A percentile compares a stretch with the other conserved stretches of the same genome.
These are phyloP conservation scores for Chiroxiphia lanceolata DNA, from an alignment of 2,797 vertebrate genomes.

Conservation along the genomic window DNA sequence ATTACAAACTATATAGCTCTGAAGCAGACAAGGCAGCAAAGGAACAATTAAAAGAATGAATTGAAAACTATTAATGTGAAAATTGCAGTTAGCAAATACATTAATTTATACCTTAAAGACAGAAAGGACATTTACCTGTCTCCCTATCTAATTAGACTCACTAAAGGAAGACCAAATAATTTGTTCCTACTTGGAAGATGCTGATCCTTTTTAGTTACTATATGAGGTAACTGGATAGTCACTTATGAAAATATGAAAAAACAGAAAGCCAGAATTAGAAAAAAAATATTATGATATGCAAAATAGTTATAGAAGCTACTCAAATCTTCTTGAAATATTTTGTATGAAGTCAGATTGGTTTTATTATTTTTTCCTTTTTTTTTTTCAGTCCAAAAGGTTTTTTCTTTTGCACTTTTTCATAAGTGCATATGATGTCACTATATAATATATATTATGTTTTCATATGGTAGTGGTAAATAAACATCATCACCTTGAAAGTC, in stretches of 20 bases:
- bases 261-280: rapidly evolving
- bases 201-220: neutral
- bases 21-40: neutral
- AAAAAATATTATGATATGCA: neutral
- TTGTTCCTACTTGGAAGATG: neutral
- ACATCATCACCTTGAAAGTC: neutral
- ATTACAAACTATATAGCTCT: neutral
- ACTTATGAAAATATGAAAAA: neutral
- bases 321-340: neutral
- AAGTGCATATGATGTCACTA: rapidly evolving
- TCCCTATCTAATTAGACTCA: neutral
- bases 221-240: neutral
- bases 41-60: neutral
- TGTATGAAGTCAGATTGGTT: rapidly evolving
- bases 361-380: rapidly evolving
- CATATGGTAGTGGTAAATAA: neutral
- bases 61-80: neutral
- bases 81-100: neutral
- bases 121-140: neutral
- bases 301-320: neutral
- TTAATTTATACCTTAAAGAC: neutral
- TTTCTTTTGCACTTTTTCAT: neutral
- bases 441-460: neutral
- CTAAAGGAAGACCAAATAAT: neutral
- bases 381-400: neutral